Evolutionary conservation across 2,797 vertebrate species (phyloP).

Genomic region (Oryzias dopingdopingensis): DNA sequence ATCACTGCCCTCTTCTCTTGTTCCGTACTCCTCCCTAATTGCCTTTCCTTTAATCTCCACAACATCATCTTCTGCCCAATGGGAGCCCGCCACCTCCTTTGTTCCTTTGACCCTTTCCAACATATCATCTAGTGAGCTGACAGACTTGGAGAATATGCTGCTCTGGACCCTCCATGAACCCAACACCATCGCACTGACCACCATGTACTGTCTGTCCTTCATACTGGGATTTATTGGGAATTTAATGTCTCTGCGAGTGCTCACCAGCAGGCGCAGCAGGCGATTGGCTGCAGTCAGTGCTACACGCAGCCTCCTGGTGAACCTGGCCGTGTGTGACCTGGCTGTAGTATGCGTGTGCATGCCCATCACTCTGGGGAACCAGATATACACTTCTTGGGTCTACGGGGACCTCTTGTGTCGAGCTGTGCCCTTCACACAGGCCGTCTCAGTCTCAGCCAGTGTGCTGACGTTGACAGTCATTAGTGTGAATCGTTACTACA

Average conservation of each 20-base stretch:
- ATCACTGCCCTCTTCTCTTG: slow-evolving; percentile 28
- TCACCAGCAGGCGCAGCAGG: slow-evolving; percentile 77
- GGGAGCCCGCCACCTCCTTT: slow-evolving; percentile 20
- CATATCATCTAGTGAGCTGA: slow-evolving; percentile 62
- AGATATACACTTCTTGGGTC: slow-evolving; percentile 90
- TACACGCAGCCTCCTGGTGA: slow-evolving; percentile 86
- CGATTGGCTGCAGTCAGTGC: slow-evolving; percentile 81
- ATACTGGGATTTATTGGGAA: slow-evolving; percentile 86
- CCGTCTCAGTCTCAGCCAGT: slow-evolving; percentile 86
- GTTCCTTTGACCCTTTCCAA: slow-evolving; percentile 25
- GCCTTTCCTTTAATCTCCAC: slow-evolving; percentile 30
- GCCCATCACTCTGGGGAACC: slow-evolving; percentile 87
- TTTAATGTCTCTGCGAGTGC: slow-evolving; percentile 86
- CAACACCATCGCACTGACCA: slow-evolving; percentile 78
- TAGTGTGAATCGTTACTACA: slow-evolving; percentile 90
- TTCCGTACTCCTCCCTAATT: slow-evolving; percentile 21
- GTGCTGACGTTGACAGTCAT: slow-evolving; percentile 89
- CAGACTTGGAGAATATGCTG: slow-evolving; percentile 82
- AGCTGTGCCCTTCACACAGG: slow-evolving; percentile 89
- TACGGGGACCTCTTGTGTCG: slow-evolving; percentile 90
- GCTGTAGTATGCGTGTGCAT: slow-evolving; percentile 93
- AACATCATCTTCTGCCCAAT: slow-evolving; percentile 15
- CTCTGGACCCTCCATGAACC: slow-evolving; percentile 86
- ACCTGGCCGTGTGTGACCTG: slow-evolving; percentile 89
- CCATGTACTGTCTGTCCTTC: slow-evolving; percentile 84